Evolutionary conservation across 2,113 vertebrate genomes (phyloP).

Genomic region (Gnathonemus longibarbis): DNA sequence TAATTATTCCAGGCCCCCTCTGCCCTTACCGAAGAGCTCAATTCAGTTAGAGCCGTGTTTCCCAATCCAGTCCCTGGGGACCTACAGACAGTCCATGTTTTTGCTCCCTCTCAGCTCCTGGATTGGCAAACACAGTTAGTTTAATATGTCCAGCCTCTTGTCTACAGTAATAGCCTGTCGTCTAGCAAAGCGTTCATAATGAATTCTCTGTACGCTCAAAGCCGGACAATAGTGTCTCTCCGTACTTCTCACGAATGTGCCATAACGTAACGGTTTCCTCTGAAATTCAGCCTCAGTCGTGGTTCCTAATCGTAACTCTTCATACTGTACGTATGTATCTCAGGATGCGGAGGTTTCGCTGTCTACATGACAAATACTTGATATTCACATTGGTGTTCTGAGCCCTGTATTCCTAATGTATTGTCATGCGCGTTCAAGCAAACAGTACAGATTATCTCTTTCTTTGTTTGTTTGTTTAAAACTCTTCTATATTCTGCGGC

Average conservation of each 20-base stretch:
- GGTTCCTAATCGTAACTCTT: background rate
- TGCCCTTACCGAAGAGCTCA: background rate
- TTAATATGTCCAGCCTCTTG: background rate
- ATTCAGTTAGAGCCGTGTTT: background rate
- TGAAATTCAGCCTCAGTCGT: background rate
- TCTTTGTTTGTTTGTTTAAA: background rate
- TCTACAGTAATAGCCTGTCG: background rate
- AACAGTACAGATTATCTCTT: background rate
- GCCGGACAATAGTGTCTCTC: background rate
- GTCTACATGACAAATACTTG: background rate
- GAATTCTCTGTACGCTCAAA: background rate
- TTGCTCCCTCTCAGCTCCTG: background rate
- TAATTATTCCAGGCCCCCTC: background rate
- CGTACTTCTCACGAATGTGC: background rate
- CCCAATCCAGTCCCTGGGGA: background rate
- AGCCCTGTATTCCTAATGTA: slow-evolving; percentile 1
- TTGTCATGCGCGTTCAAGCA: background rate
- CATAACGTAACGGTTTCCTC: background rate
- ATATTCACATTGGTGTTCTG: background rate
- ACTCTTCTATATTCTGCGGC: background rate
- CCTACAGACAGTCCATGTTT: background rate
- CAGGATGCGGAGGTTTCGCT: background rate
- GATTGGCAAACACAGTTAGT: background rate
- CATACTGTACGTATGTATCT: background rate
- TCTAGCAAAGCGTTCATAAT: background rate